Base-by-base conservation (phyloP, 1,140 invertebrate genomes). In the Kradibia gibbosae region DNA sequence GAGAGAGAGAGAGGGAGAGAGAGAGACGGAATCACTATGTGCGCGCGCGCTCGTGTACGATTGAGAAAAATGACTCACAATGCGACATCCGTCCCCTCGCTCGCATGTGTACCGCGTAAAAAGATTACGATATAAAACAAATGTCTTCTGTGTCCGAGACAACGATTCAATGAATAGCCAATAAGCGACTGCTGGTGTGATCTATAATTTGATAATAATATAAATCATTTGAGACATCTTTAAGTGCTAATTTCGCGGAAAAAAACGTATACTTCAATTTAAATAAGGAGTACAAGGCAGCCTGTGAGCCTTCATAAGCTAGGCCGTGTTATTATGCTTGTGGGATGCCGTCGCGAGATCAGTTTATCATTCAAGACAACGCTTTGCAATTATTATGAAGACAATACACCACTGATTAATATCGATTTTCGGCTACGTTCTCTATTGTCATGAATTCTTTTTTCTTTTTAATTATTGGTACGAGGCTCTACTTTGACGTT, bases 401-500 rank as follows among this genome's bases (percentile, higher is more conserved):
- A 36, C 60, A 62, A 62, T 62, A 62, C 60, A 34, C 60, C 3
- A 28, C 28, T 62, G 28, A 62, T 62, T 62, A 34, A 62, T 62
- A 62, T 62, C 28, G 13, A 31, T 8, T 28, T 25, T 2, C 28
- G 15, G 31, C 15, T 36, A 62, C 1, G 60, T 34, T 1, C 25
- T 60, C 25, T 15, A 31, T 60, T 60, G 25, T 31, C 13, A 31
- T 62, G 3, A 17, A 1, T 34, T 11, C 25, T 45, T 65, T 17
- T 36, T n/a, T n/a, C n/a, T n/a, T n/a, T n/a, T n/a, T n/a, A n/a
- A n/a, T n/a, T n/a, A n/a, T n/a, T n/a, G n/a, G n/a, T n/a, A n/a
- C n/a, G n/a, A n/a, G n/a, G n/a, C 50, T 53, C 45, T 48, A 7
- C 45, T 48, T 17, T 22, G 50, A 53, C n/a, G 50, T 53, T 45